Evolutionary conservation across 2,113 vertebrate species (phyloP), one percentile per base, ranked within the genome.

Genomic region (Xiphias gladius): DNA sequence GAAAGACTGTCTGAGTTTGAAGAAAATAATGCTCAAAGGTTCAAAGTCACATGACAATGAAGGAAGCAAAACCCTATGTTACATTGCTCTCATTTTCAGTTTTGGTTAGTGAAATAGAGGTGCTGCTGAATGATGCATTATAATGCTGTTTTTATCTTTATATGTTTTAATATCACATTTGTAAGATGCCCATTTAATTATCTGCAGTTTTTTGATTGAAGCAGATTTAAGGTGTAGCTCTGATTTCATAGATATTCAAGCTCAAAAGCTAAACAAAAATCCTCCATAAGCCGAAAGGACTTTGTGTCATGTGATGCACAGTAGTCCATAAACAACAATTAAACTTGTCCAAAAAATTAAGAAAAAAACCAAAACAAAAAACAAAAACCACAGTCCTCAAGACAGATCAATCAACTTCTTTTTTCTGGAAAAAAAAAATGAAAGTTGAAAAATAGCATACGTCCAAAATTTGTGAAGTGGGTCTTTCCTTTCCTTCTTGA

Each of bases 31-130:
- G 88, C 80, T 86, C 46, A 82, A 84, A 77, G 79, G 72, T 87
- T 90, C 86, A 91, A 92, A 90, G 94, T 96, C 95, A 96, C 95
- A 96, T 96, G 94, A 95, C 95, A 96, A 93, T 90, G 89, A 92
- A 91, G 82, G 89, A 86, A 83, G 89, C 80, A 71, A 86, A 79
- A 80, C 80, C 86, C 88, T 65, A 82, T 82, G 90, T 94, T 94
- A 94, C 93, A 95, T 94, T 26, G 88, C 93, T 58, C 41, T 84
- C 86, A 92, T 94, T 77, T 89, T 92, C 52, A 37, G 73, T 89
- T 88, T 71, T 57, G 67, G 90, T 93, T 92, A 93, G 74, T 90
- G 91, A 92, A 89, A 86, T 13, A 52, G 75, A 68, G 81, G 86
- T 64, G 76, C 62, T 58, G 85, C 55, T 61, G 57, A 54, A 72